These are phyloP conservation scores for Lamprotornis superbus DNA, from an alignment of 2,113 vertebrate species.

Conservation along the genomic window DNA sequence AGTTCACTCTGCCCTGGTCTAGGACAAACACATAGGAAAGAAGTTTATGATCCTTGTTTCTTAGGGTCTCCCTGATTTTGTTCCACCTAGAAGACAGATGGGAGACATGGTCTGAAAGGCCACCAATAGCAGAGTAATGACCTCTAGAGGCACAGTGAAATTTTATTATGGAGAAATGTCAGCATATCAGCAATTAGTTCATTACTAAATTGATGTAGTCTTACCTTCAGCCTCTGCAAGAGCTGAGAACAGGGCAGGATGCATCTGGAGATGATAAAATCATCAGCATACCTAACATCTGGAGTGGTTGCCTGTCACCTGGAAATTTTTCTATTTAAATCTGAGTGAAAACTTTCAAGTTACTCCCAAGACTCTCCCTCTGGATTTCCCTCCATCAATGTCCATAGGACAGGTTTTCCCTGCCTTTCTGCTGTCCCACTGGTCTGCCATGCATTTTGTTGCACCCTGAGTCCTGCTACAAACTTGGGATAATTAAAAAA, in stretches of 20 bases:
- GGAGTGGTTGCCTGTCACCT: neutral
- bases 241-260: neutral
- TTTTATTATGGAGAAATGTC: neutral
- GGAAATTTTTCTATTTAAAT: neutral
- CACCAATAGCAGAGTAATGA: neutral
- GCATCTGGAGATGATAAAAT: neutral
- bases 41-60: neutral
- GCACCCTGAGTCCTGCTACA: neutral
- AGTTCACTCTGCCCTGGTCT: neutral
- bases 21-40: neutral
- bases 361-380: neutral
- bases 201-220: neutral
- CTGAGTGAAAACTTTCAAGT: neutral
- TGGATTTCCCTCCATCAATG: rapidly evolving
- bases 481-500: neutral
- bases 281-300: neutral
- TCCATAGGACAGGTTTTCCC: neutral
- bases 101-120: neutral
- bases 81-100: neutral
- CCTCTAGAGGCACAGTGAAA: neutral
- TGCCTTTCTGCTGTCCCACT: neutral
- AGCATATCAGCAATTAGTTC: neutral
- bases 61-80: neutral
- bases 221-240: neutral
- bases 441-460: neutral